Evolutionary conservation across 2,113 vertebrate genomes (phyloP), one percentile per base, ranked within the genome.

Genomic region (Notarius quadriscutis): DNA sequence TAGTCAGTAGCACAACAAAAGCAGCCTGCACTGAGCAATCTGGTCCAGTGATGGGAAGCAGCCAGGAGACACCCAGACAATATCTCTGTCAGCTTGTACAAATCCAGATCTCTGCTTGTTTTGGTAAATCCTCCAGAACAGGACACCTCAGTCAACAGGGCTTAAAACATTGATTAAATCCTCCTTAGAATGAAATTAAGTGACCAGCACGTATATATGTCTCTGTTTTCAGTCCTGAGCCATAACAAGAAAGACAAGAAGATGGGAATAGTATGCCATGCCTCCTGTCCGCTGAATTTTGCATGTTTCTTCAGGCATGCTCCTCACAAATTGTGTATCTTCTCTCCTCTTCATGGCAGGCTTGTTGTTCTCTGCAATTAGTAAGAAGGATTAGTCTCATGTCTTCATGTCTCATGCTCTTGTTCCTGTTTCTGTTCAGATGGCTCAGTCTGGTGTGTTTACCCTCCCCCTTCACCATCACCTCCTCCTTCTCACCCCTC

Each of bases 361-460:
- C 27, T 62, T 80, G 72, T 53, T 58, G 51, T 84, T 87, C 27
- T 48, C 50, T 82, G 55, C 9, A 14, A 30, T 84, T 83, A 57
- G 11, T 57, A 34, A 60, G 85, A 82, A 25, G 55, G 48, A 78
- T 30, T 85, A 84, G 85, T 87, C 88, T 88, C 78, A 57, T 30
- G 84, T 87, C 88, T 90, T 90, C 83, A 83, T 88, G 82, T 90
- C 89, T 88, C 87, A 84, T 88, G 84, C 89, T 89, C 87, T 91
- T 93, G 89, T 91, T 93, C 91, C 91, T 86, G 92, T 92, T 89
- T 91, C 86, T 65, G 85, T 91, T 91, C 93, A 94, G 93, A 94
- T 92, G 90, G 92, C 91, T 94, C 91, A 89, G 92, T 91, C 90
- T 91, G 91, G 91, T 93, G 89, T 92, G 92, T 92, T 94, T 92